These are phyloP conservation scores for Natrix natrix DNA, from an alignment of 2,797 vertebrate genomes.

Conservation along the genomic window DNA sequence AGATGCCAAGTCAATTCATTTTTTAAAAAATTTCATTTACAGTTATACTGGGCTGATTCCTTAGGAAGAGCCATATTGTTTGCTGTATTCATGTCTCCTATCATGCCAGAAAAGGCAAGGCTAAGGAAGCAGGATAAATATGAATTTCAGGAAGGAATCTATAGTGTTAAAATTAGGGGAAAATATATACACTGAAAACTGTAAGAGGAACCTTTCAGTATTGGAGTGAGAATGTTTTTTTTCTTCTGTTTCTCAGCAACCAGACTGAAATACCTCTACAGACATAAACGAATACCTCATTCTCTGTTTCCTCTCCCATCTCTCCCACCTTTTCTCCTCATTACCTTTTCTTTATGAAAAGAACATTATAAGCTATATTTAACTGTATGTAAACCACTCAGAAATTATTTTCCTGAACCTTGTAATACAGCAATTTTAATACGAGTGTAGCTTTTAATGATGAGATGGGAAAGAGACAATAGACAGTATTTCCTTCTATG, in stretches of 20 bases:
- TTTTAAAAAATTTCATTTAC: background rate
- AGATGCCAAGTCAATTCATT: background rate
- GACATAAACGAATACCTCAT: background rate
- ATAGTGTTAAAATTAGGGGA: background rate
- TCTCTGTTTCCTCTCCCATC: background rate
- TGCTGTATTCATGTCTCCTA: background rate
- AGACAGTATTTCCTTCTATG: background rate
- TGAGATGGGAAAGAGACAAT: background rate
- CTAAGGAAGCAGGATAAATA: background rate
- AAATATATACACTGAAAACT: background rate
- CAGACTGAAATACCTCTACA: background rate
- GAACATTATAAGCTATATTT: background rate
- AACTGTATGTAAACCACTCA: background rate
- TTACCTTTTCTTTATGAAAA: background rate
- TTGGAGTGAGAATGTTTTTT: background rate
- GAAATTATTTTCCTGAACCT: background rate
- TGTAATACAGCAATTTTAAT: background rate
- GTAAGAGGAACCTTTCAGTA: background rate
- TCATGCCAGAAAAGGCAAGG: background rate
- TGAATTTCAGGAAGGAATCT: background rate
- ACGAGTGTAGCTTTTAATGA: background rate
- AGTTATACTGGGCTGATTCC: background rate
- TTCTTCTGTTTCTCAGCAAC: background rate
- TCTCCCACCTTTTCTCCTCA: background rate
- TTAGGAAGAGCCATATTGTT: background rate